These are phyloP conservation scores for Piscicola geometra DNA, from an alignment of 2,888 invertebrate species.

Conservation along the genomic window DNA sequence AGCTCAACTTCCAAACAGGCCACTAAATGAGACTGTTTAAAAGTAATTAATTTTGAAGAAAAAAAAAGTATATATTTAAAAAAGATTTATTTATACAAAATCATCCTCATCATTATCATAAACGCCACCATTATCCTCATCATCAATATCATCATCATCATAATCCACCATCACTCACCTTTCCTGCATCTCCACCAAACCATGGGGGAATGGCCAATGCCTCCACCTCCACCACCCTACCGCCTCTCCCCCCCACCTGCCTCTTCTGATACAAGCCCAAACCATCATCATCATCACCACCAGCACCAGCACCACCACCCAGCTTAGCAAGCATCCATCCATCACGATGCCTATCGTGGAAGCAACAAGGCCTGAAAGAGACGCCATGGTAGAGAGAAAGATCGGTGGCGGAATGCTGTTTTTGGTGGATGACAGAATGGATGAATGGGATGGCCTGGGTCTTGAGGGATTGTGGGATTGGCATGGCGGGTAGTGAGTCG, in stretches of 20 bases:
- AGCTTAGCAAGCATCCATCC: not conserved
- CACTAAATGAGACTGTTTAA: not conserved
- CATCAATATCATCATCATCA: no score
- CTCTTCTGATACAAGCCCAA: no score
- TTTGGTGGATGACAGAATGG: not conserved
- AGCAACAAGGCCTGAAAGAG: not conserved
- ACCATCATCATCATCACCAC: constrained; percentile 39
- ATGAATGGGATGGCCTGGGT: not conserved
- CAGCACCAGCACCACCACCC: constrained; percentile 49
- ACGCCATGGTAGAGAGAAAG: not conserved
- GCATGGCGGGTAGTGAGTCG: not conserved
- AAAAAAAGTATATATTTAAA: no score
- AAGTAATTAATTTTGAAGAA: no score
- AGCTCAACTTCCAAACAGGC: not conserved
- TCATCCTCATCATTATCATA: no score
- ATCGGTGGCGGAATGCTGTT: not conserved
- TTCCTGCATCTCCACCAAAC: no score
- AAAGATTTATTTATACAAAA: no score
- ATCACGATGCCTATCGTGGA: not conserved
- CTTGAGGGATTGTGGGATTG: not conserved
- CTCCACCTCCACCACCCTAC: no score
- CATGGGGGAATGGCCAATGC: no score
- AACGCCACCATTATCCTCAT: no score
- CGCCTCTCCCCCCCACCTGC: no score
- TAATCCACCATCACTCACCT: no score